Base-by-base conservation (phyloP, 2,113 vertebrate species). In the Cephalopterus ornatus region DNA sequence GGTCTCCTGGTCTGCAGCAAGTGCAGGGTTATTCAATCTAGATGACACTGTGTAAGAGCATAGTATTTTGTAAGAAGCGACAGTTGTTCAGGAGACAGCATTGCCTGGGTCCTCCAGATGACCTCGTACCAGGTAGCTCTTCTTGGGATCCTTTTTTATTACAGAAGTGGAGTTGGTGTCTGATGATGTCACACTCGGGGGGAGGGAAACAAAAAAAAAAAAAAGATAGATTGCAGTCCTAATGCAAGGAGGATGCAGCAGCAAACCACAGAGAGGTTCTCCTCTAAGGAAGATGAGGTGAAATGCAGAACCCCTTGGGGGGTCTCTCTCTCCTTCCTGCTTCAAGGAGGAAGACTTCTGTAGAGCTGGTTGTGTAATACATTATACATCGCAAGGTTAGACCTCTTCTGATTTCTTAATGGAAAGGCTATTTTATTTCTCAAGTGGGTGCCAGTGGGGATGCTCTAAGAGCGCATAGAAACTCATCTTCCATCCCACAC, bases 121-220 rank as follows among this genome's bases (percentile, higher is more conserved):
- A 97, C 97, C 97, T 97, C 94, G 63, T 97, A 89, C 92, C 97
- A 96, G 93, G 96, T 97, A 98, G 89, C 88, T 94, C 93, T 97
- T 94, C 96, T 98, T 23, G 61, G 97, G 97, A 97, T 98, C 39
- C 30, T 95, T 93, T 96, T 94, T 87, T 58, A 83, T 85, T 70
- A 66, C 90, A 84, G 94, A 97, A 97, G 96, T 97, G 63, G 86
- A 96, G 92, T 96, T 97, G 90, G 86, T 90, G 87, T 88, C 91
- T 97, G 97, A 86, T 96, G 96, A 98, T 97, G 97, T 96, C 94
- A 96, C 52, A 4, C 59, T 44, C 41, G 33, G 71, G 86, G 92
- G 91, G 82, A 93, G 96, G 97, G 88, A 83, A 93, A 87, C n/a
- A 7, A 70, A 55, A 92, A 61, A 52, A 33, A 32, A 23, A 80